Evolutionary conservation across 2,888 invertebrate genomes (phyloP), one percentile per base, ranked within the genome.

Genomic region (Drosophila acutilabella): DNA sequence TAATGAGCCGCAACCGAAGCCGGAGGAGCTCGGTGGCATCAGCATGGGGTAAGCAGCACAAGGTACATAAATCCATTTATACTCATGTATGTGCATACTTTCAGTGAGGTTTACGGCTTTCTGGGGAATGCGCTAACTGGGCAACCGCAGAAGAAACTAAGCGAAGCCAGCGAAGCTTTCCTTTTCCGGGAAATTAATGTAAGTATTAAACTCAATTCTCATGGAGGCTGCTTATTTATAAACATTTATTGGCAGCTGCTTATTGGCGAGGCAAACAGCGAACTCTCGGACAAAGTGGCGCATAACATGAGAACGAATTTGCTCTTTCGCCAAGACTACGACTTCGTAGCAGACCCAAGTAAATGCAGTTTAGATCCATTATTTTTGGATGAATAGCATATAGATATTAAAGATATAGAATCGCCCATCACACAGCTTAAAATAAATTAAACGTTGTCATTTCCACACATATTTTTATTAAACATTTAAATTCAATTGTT

Each of bases 121-220:
- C n/a, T 92, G 3, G 86, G 89, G 23, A 89, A 89, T 47, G 89
- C 89, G 0, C 75, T 92, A 62, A 67, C 84, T n/a, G 92, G 92
- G 0, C 80, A 90, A 11, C 91, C 92, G 3, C 92, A 90, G 57
- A 71, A 78, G 11, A 72, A 78, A 5, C 36, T 92, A 14, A 74
- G 78, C 65, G 47, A 64, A 3, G 71, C 77, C 26, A 89, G 85
- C 18, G 80, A 84, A 18, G 69, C 79, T 18, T 91, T 90, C 70
- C 58, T 91, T 0, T 71, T 72, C 4, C 76, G 74, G 1, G 91
- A 91, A 64, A 88, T 91, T 30, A 82, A 90, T 75, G 91, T 92
- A 71, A 44, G 26, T n/a, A 16, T n/a, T 7, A 1, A 33, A 14
- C 20, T 5, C 3, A 16, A 3, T 13, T 26, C 4, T n/a, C 6